These are phyloP conservation scores for Recurvirostra avosetta DNA, from an alignment of 2,113 vertebrate species.

Conservation along the genomic window DNA sequence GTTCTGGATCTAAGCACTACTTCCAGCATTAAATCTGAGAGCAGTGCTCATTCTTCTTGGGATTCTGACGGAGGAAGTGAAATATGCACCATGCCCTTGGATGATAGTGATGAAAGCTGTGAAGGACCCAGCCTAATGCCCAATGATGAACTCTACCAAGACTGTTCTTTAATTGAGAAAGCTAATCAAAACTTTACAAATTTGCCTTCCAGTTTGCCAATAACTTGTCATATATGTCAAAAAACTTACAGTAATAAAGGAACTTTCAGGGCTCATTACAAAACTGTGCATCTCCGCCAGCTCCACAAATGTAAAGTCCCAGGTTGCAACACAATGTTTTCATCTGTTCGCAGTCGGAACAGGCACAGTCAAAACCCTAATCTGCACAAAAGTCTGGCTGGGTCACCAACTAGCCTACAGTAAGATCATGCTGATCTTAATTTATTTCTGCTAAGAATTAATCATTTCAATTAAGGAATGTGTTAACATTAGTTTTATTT, in stretches of 20 bases:
- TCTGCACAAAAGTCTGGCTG: conserved; percentile 87
- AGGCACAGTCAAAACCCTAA: conserved; percentile 98
- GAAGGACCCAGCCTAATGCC: conserved; percentile 74
- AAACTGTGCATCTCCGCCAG: conserved; percentile 93
- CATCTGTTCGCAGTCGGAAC: conserved; percentile 94
- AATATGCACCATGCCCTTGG: conserved; percentile 77
- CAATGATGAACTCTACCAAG: conserved; percentile 71
- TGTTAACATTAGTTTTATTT: conserved; percentile 42
- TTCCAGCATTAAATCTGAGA: conserved; percentile 79
- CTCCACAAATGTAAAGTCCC: conserved; percentile 95
- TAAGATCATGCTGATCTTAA: conserved; percentile 37
- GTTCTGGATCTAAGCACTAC: conserved; percentile 92
- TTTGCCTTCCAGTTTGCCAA: conserved; percentile 80
- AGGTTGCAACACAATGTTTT: conserved; percentile 92
- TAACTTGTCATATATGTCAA: conserved; percentile 93
- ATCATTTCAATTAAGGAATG: conserved; percentile 59
- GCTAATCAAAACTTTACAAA: conserved; percentile 69
- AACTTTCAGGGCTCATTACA: conserved; percentile 96
- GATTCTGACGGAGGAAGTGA: conserved; percentile 92
- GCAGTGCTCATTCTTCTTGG: conserved; percentile 85
- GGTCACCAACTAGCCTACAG: conserved; percentile 62
- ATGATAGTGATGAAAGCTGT: conserved; percentile 90
- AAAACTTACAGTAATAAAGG: conserved; percentile 97
- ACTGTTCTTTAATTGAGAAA: conserved; percentile 73
- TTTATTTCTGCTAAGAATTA: background rate